A percentile compares a stretch with the other conserved stretches of the same genome.
These are phyloP conservation scores for Urocyon cinereoargenteus DNA, from an alignment of 2,797 vertebrate species.

Conservation along the genomic window DNA sequence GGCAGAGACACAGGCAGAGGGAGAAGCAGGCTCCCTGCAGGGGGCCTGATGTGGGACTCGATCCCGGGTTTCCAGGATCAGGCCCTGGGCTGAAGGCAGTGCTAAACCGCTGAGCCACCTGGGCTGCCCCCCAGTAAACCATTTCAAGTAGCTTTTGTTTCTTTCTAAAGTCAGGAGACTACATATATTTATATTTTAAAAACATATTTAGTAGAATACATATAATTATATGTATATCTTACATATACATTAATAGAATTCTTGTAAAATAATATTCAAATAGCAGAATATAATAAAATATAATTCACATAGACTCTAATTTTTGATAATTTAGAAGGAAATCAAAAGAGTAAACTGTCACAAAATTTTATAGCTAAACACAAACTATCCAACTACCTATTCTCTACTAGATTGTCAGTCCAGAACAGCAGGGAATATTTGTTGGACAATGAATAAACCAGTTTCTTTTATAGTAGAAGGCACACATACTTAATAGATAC, in stretches of 20 bases:
- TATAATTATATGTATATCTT: background rate
- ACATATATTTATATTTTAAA: constrained; percentile 1
- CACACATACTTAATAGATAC: background rate
- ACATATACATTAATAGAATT: background rate
- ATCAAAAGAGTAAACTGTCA: background rate
- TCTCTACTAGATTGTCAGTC: background rate
- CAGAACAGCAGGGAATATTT: background rate
- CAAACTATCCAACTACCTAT: background rate
- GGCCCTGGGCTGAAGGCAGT: too few relatives aligned
- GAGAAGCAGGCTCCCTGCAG: too few relatives aligned
- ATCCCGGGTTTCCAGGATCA: too few relatives aligned
- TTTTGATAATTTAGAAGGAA: constrained; percentile 36
- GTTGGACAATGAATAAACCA: background rate
- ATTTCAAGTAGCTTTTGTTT: constrained; percentile 32
- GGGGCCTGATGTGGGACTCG: too few relatives aligned
- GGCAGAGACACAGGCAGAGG: too few relatives aligned
- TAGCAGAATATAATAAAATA: constrained; percentile 9
- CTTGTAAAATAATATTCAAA: constrained; percentile 33
- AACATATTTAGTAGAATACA: background rate
- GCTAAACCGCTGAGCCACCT: too few relatives aligned
- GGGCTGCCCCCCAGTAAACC: background rate
- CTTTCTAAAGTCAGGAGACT: background rate
- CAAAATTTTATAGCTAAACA: constrained; percentile 30
- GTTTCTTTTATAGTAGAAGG: constrained; percentile 40
- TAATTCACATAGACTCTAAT: background rate